A percentile compares a stretch with the other conserved stretches of the same genome.
Conservation (phyloP, 2,888 invertebrate genomes). For the Synanthedon vespiformis region DNA sequence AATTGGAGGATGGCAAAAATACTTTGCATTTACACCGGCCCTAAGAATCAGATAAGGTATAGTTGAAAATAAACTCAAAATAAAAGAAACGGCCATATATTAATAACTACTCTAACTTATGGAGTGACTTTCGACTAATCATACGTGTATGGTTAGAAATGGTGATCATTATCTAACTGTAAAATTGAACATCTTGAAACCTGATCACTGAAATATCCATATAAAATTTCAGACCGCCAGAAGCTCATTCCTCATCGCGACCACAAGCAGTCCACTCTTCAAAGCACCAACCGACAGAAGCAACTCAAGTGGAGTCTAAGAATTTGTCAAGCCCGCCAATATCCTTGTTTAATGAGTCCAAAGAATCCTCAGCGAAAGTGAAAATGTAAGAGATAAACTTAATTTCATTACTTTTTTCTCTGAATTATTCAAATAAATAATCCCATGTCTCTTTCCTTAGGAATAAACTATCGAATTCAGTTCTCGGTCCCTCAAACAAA, state of each 20-base stretch:
- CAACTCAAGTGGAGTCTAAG: background rate
- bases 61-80: too few relatives aligned
- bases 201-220: too few relatives aligned
- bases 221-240: background rate
- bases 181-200: too few relatives aligned
- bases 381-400: constrained; percentile 37
- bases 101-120: too few relatives aligned
- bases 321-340: constrained; percentile 34
- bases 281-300: background rate
- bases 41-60: too few relatives aligned
- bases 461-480: constrained; percentile 54
- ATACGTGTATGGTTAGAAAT: too few relatives aligned
- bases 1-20: too few relatives aligned
- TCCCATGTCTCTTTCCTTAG: constrained; percentile 15
- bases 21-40: too few relatives aligned
- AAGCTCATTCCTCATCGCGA: background rate
- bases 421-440: background rate
- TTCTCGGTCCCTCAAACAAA: constrained; percentile 57
- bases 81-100: too few relatives aligned
- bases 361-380: constrained; percentile 43
- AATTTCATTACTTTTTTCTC: background rate
- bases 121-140: too few relatives aligned
- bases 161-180: too few relatives aligned
- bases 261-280: background rate
- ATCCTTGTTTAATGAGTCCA: constrained; percentile 57